Base-by-base conservation (phyloP, 35 echinoderm and acorn worm genomes). In the Holothuria glaberrima region DNA sequence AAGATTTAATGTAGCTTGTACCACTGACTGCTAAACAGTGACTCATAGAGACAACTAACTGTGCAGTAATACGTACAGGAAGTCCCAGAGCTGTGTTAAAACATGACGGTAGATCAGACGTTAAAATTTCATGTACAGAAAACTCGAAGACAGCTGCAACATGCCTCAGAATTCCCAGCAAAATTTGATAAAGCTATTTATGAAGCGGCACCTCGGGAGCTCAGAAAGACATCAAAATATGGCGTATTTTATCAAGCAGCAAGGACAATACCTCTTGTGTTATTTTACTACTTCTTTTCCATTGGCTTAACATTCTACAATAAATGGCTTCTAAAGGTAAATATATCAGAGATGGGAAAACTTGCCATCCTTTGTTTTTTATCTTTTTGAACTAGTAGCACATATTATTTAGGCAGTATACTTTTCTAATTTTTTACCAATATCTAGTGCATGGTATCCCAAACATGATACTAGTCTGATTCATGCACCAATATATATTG, bases 221-320 rank as follows among this genome's bases (percentile, higher is more conserved):
- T 98, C 3, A 82, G 82, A 34, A 69, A 88, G 60, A 95, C 97
- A 5, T 32, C 63, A 21, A 89, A 85, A 82, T 95, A 87, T 58
- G 35, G 86, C 68, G 66, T 93, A 12, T 77, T 91, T 48, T 66
- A 91, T 0, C 4, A 80, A 5, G 75, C 71, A 9, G 67, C 93
- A 0, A 99, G 95, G 86, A 94, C 89, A 4, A 5, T 95, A 4
- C 74, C 56, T 10, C 86, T 99, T 28, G 73, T 99, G 2, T 68
- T 99, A 20, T 99, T 99, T 50, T 99, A 95, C 89, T 99, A 99
- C 77, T 91, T 79, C 33, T 99, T 92, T 35, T 99, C 97, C 24
- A 99, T 99, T 32, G 89, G 84, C 12, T 74, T 99, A 56, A 99
- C 97, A 19, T 99, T 99, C 80, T 99, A 99, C 88, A 99, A 99